These are phyloP conservation scores for Galbula dea DNA, from an alignment of 2,113 vertebrate genomes.

Conservation along the genomic window DNA sequence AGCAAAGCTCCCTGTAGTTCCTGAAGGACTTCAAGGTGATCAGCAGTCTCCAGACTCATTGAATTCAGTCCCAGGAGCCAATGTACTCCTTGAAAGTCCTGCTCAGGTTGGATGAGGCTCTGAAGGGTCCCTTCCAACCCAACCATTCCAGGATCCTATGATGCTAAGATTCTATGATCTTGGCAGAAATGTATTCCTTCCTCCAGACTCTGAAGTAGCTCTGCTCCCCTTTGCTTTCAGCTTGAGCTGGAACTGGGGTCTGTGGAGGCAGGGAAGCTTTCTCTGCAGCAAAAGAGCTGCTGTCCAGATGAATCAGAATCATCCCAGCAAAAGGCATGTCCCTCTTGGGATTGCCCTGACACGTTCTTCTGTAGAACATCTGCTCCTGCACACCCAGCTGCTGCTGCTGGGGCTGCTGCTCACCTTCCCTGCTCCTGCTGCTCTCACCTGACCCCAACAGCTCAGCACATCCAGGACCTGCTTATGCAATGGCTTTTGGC, in stretches of 20 bases:
- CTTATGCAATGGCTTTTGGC: neutral
- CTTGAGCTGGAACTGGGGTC: too few species aligned
- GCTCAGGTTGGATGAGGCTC: neutral
- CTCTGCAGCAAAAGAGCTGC: neutral
- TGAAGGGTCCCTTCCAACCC: too few species aligned
- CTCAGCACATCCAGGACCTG: neutral
- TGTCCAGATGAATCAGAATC: slow-evolving; percentile 9
- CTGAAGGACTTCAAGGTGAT: neutral
- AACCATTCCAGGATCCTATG: too few species aligned
- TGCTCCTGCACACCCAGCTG: neutral
- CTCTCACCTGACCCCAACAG: rapidly evolving
- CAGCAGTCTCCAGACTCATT: neutral
- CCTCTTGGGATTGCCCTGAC: neutral
- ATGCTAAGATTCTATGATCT: neutral
- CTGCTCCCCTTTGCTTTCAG: neutral
- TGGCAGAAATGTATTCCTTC: neutral
- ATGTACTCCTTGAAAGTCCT: neutral
- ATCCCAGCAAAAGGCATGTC: neutral
- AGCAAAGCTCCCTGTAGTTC: neutral
- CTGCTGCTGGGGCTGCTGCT: neutral
- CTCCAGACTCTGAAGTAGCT: neutral
- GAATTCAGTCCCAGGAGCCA: neutral
- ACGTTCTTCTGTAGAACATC: slow-evolving; percentile 24
- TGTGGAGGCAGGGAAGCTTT: neutral
- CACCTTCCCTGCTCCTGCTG: neutral